A percentile compares a stretch with the other conserved stretches of the same genome.
Evolutionary conservation across 2,888 invertebrate genomes (phyloP).

Genomic region (Allolobophora icterica): DNA sequence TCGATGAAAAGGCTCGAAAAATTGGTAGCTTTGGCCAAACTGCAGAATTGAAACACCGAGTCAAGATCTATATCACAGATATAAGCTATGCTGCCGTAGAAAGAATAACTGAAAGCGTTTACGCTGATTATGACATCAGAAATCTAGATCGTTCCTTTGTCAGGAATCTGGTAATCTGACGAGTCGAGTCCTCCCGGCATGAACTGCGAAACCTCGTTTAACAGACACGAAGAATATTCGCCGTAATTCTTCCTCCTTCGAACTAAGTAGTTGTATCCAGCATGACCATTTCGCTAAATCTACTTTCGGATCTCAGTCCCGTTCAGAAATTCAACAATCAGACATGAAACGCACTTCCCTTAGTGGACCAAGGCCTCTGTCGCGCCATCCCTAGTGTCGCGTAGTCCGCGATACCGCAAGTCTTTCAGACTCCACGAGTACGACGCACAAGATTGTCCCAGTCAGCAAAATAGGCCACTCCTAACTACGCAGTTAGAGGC

Average conservation of each 20-base stretch:
- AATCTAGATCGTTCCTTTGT: background rate
- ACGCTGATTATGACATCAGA: background rate
- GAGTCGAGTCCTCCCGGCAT: background rate
- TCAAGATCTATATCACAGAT: conserved; percentile 27
- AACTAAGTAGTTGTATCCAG: background rate
- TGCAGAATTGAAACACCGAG: background rate
- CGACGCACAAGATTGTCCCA: conserved; percentile 7
- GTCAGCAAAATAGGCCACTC: conserved; percentile 20
- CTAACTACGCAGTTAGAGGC: conserved; percentile 27
- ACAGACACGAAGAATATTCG: background rate
- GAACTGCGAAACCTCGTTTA: background rate
- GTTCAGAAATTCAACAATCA: background rate
- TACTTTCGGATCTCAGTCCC: background rate
- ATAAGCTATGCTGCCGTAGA: conserved; percentile 27
- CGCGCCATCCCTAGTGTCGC: background rate
- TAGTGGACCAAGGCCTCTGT: background rate
- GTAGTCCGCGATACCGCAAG: background rate
- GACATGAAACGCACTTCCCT: background rate
- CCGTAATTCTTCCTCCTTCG: background rate
- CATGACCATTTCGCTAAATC: background rate
- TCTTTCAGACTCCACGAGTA: background rate
- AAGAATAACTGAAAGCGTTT: conserved; percentile 13
- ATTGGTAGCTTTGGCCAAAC: background rate
- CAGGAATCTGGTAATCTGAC: background rate
- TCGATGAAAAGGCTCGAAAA: background rate